Base-by-base conservation (phyloP, 2,797 vertebrate species). In the Betta splendens region DNA sequence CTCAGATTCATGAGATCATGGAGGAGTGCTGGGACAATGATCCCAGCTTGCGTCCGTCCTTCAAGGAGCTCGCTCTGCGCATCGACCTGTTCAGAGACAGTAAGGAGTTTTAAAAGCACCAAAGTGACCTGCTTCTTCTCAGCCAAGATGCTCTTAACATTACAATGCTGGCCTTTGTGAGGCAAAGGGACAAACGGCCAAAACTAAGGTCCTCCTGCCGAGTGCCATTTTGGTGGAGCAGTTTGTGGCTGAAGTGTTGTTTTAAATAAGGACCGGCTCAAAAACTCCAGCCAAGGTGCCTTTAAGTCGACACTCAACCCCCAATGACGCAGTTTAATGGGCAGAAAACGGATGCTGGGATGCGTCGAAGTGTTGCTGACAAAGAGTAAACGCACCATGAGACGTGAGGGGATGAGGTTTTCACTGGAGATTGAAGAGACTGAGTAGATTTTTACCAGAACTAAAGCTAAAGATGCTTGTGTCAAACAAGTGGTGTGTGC, bases 11-110 rank as follows among this genome's bases (percentile, higher is more conserved):
- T 5, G 89, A 92, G 64, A 83, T 92, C 69, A 93, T 91, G 91
- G 82, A 89, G 74, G 91, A 93, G 58, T 93, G 92, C 64, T 93
- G 92, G 92, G 86, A 91, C 66, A 87, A 73, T 3, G 89, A 92
- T 58, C 82, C 85, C 3, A 46, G 50, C 38, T 21, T 81, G 38
- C 89, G 92, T 38, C 92, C 92, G 1, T 83, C 83, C 40, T 93
- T 93, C 64, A 92, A 91, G 42, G 90, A 91, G 65, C 81, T 93
- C 1, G 72, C 87, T 16, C 72, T 93, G 51, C 85, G 87, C 6
- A 80, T 93, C 1, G 92, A 93, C 77, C 58, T 93, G 65, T 89
- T 91, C 57, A 85, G 89, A 71, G 91, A 93, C 83, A 83, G 84
- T 72, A 86, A 79, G 36, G 88, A 87, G 22, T 87, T 87, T 31